Base-by-base conservation (phyloP, 2,888 invertebrate genomes). In the Sceliomorpha sp. region DNA sequence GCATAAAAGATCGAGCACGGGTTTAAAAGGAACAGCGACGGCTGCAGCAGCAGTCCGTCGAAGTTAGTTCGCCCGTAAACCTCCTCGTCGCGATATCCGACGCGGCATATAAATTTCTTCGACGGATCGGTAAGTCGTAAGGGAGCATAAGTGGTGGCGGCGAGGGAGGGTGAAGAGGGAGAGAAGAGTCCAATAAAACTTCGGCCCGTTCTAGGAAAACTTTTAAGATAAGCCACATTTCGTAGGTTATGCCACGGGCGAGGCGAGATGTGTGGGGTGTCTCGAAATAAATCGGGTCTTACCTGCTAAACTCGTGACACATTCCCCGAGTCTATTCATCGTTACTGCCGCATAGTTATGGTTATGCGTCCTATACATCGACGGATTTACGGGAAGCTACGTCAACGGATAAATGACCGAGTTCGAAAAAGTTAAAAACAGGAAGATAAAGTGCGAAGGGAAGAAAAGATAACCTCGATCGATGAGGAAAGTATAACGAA, bases 151-250 rank as follows among this genome's bases (percentile, higher is more conserved):
- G n/a, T n/a, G n/a, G n/a, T n/a, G n/a, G n/a, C n/a, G n/a, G n/a
- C n/a, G n/a, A n/a, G n/a, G n/a, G n/a, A n/a, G n/a, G n/a, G n/a
- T n/a, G n/a, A n/a, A n/a, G n/a, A n/a, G n/a, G n/a, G n/a, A n/a
- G n/a, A n/a, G n/a, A n/a, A n/a, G n/a, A 17, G 55, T 59, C 63
- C 59, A 70, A 70, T 70, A 63, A 70, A 70, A 70, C 63, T 70
- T 64, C 12, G 34, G 12, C 55, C 10, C 40, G 36, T 51, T 40
- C 58, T 37, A 6, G 27, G 26, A 34, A 48, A 70, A 70, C 63
- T 70, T 70, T 59, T 44, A 39, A 59, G 69, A 70, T 70, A 70
- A 70, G 69, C 69, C 63, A 48, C 59, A 55, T 51, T 64, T 56
- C 64, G 64, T 50, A 27, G 29, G 59, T 63, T 62, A 56, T 60